Evolutionary conservation across 2,113 vertebrate genomes (phyloP), one percentile per base, ranked within the genome.

Genomic region (Edolisoma coerulescens): DNA sequence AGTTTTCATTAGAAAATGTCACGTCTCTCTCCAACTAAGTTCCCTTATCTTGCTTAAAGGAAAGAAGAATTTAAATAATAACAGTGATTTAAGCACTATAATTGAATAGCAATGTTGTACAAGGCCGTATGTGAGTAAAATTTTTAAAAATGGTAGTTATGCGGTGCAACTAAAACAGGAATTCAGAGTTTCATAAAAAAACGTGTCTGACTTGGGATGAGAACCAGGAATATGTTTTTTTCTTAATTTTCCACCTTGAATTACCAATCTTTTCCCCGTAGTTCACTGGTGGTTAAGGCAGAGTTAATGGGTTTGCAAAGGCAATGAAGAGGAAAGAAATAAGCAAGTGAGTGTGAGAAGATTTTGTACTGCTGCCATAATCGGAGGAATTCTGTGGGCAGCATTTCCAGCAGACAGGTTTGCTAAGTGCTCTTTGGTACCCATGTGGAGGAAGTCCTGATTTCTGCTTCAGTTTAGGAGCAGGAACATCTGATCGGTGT

Each of bases 121-220:
- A 50, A 50, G 13, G n/a, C 19, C 28, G 18, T 32, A 53, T 10
- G 3, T 39, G 28, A 60, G 12, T 73, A 63, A 85, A 68, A 47
- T 10, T 7, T 5, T 8, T 11, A 4, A 45, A 35, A 28, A 7
- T 1, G 0, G 6, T 6, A 39, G 11, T 90, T 78, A 26, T 18
- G 10, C 49, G 49, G n/a, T 11, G 2, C 39, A 90, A 74, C 16
- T 59, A 44, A 75, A 88, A 59, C 6, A 60, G n/a, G 42, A 84
- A 71, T 54, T 86, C 35, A 47, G 18, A 50, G 14, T 33, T 70
- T 56, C 42, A n/a, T 37, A 16, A 54, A 75, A 89, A 30, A 7
- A 3, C 0, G 0, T 33, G 16, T 42, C 56, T 63, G 32, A 71
- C 23, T 71, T 69, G 53, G 53, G 60, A 37, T 69, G 20, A 84